phyloP scores from a whole-genome alignment of 35 echinoderm and acorn worm species.

The Amphiura filiformis region DNA sequence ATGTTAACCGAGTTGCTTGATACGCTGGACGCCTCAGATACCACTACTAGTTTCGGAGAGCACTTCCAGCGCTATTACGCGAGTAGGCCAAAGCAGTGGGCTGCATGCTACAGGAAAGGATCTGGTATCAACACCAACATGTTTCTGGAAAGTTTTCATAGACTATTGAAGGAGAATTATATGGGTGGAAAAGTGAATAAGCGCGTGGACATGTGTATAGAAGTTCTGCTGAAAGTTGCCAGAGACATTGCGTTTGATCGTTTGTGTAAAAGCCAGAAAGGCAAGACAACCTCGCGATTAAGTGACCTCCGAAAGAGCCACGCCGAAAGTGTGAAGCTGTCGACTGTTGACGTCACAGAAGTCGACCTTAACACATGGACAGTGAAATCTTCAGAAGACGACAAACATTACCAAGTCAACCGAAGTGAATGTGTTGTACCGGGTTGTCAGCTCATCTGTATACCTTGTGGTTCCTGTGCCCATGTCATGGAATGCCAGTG shows the following conservation, averaged over 20 bases:
- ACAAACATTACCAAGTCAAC: neutral
- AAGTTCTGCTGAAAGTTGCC: neutral
- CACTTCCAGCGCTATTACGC: conserved; percentile 5
- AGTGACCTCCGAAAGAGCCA: neutral
- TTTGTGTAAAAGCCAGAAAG: neutral
- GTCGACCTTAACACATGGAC: neutral
- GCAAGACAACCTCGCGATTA: neutral
- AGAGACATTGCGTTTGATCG: neutral
- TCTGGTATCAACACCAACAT: neutral
- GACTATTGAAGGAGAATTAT: neutral
- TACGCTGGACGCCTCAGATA: neutral
- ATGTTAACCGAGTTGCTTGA: neutral
- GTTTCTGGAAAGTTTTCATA: conserved; percentile 20
- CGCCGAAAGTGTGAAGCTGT: neutral
- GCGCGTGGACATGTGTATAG: conserved; percentile 13
- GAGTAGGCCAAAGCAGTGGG: conserved; percentile 21
- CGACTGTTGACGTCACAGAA: neutral
- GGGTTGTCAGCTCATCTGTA: neutral
- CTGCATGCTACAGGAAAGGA: neutral
- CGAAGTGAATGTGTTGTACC: neutral
- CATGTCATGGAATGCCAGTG: neutral
- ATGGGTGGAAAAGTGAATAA: conserved; percentile 16
- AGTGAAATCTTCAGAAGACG: neutral
- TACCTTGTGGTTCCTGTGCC: neutral
- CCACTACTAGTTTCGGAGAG: neutral